phyloP scores from a whole-genome alignment of 64 coral and sea anemone genomes.

The Actinia tenebrosa region DNA sequence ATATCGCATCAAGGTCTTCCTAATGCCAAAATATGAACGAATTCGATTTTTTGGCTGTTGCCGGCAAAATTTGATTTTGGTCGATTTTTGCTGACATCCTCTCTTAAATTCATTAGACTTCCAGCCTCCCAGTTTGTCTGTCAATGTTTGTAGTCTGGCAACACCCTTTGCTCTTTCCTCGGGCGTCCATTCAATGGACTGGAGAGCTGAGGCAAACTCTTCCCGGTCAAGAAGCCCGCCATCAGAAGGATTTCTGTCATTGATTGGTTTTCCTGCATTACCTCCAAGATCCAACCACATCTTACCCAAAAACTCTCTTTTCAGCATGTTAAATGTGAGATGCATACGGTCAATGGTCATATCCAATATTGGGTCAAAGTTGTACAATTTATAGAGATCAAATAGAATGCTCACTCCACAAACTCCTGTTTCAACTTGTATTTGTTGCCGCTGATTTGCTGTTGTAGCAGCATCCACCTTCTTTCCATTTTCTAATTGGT shows the following conservation, averaged over 20 bases:
- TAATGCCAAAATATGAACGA: no score
- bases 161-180: slow-evolving; percentile 61
- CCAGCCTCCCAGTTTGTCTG: slow-evolving; percentile 72
- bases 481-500: not conserved
- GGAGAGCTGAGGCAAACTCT: slow-evolving; percentile 27
- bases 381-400: slow-evolving; percentile 40
- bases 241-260: slow-evolving; percentile 40
- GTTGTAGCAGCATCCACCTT: slow-evolving; percentile 7
- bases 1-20: no score
- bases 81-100: no score
- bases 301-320: slow-evolving; percentile 55
- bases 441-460: not conserved
- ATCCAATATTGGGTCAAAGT: slow-evolving; percentile 51
- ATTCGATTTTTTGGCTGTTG: no score
- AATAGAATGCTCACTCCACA: slow-evolving; percentile 51
- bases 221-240: slow-evolving; percentile 35
- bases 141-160: slow-evolving; percentile 33
- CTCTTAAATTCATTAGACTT: slow-evolving; percentile 67
- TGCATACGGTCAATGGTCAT: slow-evolving; percentile 71
- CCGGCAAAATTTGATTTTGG: no score
- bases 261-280: slow-evolving; percentile 23
- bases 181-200: slow-evolving; percentile 37
- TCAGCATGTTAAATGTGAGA: slow-evolving; percentile 46
- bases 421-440: slow-evolving; percentile 49
- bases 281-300: slow-evolving; percentile 43